A percentile compares a stretch with the other conserved stretches of the same genome.
Conservation (phyloP, 1,140 invertebrate genomes). For the Protaetia brevitarsis region DNA sequence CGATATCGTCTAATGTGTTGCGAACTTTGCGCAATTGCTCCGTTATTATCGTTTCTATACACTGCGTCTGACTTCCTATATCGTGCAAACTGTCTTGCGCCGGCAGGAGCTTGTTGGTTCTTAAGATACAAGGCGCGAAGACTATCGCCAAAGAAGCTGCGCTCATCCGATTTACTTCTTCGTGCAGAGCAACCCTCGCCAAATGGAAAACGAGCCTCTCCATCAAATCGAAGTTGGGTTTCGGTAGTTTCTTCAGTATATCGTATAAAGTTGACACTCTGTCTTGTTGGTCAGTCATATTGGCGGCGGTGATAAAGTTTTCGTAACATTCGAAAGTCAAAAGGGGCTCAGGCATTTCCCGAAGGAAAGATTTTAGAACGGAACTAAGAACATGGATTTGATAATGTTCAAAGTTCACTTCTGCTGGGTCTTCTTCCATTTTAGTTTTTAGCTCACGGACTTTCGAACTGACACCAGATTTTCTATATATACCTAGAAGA, state of each 20-base stretch:
- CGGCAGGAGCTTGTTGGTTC: slow-evolving; percentile 79
- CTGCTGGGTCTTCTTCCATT: slow-evolving; percentile 71
- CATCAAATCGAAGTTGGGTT: slow-evolving; percentile 86
- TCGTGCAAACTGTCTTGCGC: slow-evolving; percentile 87
- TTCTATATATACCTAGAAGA: slow-evolving; percentile 69
- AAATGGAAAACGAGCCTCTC: slow-evolving; percentile 92
- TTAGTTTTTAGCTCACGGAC: slow-evolving; percentile 70
- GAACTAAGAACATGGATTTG: slow-evolving; percentile 86
- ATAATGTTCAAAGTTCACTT: slow-evolving; percentile 68
- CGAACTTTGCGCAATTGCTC: slow-evolving; percentile 55
- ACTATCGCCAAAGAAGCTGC: slow-evolving; percentile 88
- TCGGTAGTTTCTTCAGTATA: slow-evolving; percentile 85
- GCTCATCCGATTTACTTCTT: slow-evolving; percentile 90
- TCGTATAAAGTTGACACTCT: slow-evolving; percentile 79
- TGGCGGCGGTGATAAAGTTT: slow-evolving; percentile 85
- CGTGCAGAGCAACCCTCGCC: slow-evolving; percentile 81
- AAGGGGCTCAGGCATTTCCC: slow-evolving; percentile 90
- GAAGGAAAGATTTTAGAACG: slow-evolving; percentile 87
- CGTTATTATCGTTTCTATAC: slow-evolving; percentile 83
- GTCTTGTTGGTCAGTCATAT: slow-evolving; percentile 78
- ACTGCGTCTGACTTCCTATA: slow-evolving; percentile 75
- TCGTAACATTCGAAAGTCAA: slow-evolving; percentile 93
- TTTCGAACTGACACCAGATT: slow-evolving; percentile 82
- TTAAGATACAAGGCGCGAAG: slow-evolving; percentile 90
- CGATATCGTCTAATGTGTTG: slow-evolving; percentile 81